These are phyloP conservation scores for Aquatica leii DNA, from an alignment of 2,888 invertebrate genomes.

Conservation along the genomic window DNA sequence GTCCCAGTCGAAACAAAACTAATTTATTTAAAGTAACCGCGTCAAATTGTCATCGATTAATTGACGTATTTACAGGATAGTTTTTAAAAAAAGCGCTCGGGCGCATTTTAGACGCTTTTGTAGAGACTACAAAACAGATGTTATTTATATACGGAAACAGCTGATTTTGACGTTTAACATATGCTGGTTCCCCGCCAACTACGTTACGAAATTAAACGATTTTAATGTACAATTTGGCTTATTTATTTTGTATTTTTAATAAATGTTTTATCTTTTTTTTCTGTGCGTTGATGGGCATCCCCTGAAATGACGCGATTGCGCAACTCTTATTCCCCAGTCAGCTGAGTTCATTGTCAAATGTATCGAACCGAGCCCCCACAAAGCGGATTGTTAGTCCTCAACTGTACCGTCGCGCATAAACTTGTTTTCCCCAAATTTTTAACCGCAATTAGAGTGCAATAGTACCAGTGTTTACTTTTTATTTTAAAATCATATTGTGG, in stretches of 20 bases:
- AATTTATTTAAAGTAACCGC: not conserved
- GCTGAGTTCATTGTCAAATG: constrained; percentile 58
- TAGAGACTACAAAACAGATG: not conserved
- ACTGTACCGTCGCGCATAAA: constrained; percentile 35
- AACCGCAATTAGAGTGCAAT: constrained; percentile 35
- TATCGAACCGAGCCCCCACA: constrained; percentile 52
- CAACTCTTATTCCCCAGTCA: constrained; percentile 54
- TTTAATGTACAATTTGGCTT: not conserved
- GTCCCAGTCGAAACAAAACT: constrained; percentile 24
- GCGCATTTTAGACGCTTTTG: not conserved
- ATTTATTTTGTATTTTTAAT: not conserved
- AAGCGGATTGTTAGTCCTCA: constrained; percentile 47
- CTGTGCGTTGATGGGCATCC: not conserved
- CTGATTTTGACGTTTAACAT: constrained; percentile 49
- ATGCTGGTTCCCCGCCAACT: constrained; percentile 31
- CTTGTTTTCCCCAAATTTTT: constrained; percentile 27
- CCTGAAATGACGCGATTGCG: constrained; percentile 48
- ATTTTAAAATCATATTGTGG: constrained; percentile 23
- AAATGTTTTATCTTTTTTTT: not conserved
- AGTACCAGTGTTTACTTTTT: constrained; percentile 26
- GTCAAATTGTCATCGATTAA: not conserved
- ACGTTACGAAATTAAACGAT: too few species aligned
- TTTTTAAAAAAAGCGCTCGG: not conserved
- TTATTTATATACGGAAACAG: constrained; percentile 43
- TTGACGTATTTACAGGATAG: not conserved